A percentile compares a stretch with the other conserved stretches of the same genome.
Conservation (phyloP, 2,797 vertebrate genomes). For the Phrynocephalus guinanensis region DNA sequence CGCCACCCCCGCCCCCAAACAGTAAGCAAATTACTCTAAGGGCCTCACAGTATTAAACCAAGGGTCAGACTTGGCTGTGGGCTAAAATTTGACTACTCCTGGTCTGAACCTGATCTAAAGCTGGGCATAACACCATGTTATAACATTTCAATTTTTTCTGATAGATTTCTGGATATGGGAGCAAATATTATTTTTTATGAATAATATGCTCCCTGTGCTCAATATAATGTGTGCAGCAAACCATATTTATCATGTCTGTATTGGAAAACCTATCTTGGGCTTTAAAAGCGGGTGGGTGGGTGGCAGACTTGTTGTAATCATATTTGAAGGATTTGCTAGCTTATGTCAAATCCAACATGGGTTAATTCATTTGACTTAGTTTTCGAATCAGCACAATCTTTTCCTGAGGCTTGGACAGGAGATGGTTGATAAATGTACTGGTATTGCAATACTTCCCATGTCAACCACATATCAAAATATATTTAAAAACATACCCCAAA, state of each 20-base stretch:
- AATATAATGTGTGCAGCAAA: background rate
- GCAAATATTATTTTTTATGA: background rate
- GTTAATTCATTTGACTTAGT: conserved; percentile 64
- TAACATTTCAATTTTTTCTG: conserved; percentile 12
- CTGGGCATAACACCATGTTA: background rate
- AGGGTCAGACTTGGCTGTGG: background rate
- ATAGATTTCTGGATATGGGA: background rate
- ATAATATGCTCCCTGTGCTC: background rate
- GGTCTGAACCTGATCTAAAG: rapidly evolving
- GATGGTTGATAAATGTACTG: conserved; percentile 71
- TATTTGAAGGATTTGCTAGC: conserved; percentile 47
- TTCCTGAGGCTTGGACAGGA: conserved; percentile 66
- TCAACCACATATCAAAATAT: conserved; percentile 49
- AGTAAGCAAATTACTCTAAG: background rate
- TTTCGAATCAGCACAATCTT: conserved; percentile 67
- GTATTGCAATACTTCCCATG: conserved; percentile 57
- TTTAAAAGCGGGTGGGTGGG: background rate
- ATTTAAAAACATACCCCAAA: conserved; percentile 35
- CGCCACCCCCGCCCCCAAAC: background rate
- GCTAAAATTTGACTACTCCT: background rate
- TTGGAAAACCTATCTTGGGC: conserved; percentile 18
- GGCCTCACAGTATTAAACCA: background rate
- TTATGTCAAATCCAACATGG: conserved; percentile 57
- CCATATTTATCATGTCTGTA: background rate
- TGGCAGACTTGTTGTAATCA: conserved; percentile 11